These are phyloP conservation scores for Plestiodon gilberti DNA, from an alignment of 2,113 vertebrate genomes.

Conservation along the genomic window DNA sequence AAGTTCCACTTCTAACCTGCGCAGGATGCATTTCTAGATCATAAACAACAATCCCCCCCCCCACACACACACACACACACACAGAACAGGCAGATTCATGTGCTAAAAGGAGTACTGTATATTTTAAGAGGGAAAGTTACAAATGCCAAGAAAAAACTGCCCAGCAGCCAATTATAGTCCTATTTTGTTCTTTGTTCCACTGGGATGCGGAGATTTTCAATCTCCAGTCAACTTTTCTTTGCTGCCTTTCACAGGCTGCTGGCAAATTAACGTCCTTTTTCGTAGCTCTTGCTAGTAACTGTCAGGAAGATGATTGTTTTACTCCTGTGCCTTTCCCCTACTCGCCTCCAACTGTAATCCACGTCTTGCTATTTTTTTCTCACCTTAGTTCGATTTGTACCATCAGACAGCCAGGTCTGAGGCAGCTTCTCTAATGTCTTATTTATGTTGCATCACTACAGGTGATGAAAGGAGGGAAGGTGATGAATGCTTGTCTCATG, in stretches of 20 bases:
- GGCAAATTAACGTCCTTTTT: background rate
- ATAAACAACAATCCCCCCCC: background rate
- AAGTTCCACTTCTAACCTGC: background rate
- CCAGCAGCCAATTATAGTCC: background rate
- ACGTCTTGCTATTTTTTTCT: background rate
- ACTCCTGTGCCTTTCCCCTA: background rate
- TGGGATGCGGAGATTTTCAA: background rate
- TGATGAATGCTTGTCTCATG: no score
- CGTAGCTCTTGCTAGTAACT: background rate
- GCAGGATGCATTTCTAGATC: background rate
- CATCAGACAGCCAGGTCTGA: background rate
- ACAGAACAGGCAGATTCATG: background rate
- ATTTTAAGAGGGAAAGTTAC: background rate
- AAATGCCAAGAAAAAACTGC: background rate
- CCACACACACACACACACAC: no score
- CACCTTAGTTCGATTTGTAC: background rate
- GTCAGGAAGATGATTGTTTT: background rate
- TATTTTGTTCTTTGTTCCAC: background rate
- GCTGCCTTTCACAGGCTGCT: background rate
- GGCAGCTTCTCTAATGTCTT: background rate
- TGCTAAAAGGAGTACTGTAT: background rate
- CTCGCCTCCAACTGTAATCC: background rate
- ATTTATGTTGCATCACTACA: background rate
- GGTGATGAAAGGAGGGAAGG: no score
- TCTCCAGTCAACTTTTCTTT: background rate